Base-by-base conservation (phyloP, 2,113 vertebrate species). In the Ochotona princeps region DNA sequence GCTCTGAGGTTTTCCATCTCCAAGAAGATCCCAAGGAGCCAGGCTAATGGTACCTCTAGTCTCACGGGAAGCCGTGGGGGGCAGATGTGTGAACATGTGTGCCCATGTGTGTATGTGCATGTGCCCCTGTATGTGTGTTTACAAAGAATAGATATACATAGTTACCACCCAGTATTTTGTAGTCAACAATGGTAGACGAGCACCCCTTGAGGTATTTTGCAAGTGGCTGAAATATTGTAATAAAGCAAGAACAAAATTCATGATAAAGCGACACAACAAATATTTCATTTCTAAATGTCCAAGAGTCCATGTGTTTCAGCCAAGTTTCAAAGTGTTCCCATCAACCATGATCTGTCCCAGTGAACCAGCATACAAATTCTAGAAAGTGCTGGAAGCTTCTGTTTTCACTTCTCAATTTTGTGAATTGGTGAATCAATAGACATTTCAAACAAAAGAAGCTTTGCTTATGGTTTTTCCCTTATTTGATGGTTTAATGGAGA, bases 321-420 rank as follows among this genome's bases (percentile, higher is more conserved):
- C 76, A 90, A 35, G 38, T 85, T 94, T 75, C 85, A 89, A 72
- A 35, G 70, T 20, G 11, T 63, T 87, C 38, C n/a, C 49, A 30
- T 90, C n/a, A 73, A 35, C 67, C 57, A 72, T 35, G 76, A 60
- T 25, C 75, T 72, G 78, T 76, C 90, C 70, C 76, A 20, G 28
- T 32, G 57, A 61, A 51, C 80, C 8, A 63, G 38, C 74, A 75
- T 63, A 72, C n/a, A 76, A 57, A 72, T 76, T 95, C 67, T 57
- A 86, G 70, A 92, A 74, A 82, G 83, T 87, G 73, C 61, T 76
- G 38, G 78, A 73, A 90, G 38, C 32, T 83, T 83, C 76, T 87
- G 47, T 87, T 67, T 79, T 38, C 88, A 65, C n/a, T 81, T 75
- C 47, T n/a, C 57, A 82, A 38, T 87, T 73, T 15, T 44, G 1